Conservation (phyloP, 2,797 vertebrate species). For the Protonibea diacanthus region DNA sequence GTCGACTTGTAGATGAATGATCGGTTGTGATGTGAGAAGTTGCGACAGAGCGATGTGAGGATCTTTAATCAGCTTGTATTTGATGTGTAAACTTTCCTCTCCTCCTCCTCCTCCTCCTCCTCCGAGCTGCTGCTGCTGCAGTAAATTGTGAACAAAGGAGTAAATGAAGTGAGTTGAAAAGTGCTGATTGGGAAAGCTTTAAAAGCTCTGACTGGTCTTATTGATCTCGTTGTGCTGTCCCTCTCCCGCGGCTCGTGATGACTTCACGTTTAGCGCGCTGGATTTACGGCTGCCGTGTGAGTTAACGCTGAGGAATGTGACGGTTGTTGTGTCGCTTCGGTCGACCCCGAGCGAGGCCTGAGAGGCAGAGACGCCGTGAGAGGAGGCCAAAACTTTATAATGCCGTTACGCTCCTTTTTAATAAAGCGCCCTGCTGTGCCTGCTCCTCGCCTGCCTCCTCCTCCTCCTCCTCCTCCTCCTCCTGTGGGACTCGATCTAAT, state of each 20-base stretch:
- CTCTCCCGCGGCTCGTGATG: conserved; percentile 23
- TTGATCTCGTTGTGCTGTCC: conserved; percentile 26
- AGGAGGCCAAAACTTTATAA: not conserved
- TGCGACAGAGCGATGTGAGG: not conserved
- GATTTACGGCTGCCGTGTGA: conserved; percentile 4
- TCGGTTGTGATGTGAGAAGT: conserved; percentile 6
- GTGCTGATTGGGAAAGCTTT: conserved; percentile 33
- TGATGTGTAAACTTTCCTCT: no score
- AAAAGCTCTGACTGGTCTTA: conserved; percentile 24
- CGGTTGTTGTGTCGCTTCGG: no score
- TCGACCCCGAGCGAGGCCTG: no score
- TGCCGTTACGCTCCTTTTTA: not conserved
- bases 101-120: no score
- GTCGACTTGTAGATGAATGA: not conserved
- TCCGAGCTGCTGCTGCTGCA: not conserved
- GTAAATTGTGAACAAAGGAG: conserved; percentile 17
- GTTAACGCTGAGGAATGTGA: not conserved
- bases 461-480: not conserved
- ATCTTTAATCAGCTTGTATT: not conserved
- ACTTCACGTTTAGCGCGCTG: conserved; percentile 18
- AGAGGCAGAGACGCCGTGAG: not conserved
- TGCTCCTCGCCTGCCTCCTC: not conserved
- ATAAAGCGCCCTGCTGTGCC: conserved; percentile 2
- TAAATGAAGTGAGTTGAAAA: conserved; percentile 38
- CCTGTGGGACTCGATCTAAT: conserved; percentile 6